phyloP scores from a whole-genome alignment of 2,888 invertebrate genomes.

The Ennomos quercinarius region DNA sequence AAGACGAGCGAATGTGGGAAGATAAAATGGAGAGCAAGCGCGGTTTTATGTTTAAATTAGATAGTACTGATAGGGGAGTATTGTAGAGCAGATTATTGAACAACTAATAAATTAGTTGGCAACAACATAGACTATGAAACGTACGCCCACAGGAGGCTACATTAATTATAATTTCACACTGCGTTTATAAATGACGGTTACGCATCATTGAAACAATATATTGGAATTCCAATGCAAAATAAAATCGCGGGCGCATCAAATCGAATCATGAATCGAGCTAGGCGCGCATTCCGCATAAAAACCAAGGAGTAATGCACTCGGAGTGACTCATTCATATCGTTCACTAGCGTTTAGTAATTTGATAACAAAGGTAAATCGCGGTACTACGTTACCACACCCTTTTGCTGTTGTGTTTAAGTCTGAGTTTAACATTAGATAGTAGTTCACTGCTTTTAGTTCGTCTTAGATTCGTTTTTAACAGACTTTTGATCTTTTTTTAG shows the following conservation, averaged over 20 bases:
- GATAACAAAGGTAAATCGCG: slow-evolving; percentile 6
- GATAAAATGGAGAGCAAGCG: too few relatives aligned
- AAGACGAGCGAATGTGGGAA: too few relatives aligned
- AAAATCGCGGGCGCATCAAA: slow-evolving; percentile 28
- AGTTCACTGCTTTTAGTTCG: too few relatives aligned
- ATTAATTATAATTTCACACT: slow-evolving; percentile 25
- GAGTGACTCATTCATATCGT: slow-evolving; percentile 33
- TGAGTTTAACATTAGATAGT: too few relatives aligned
- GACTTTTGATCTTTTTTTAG: too few relatives aligned
- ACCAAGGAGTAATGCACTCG: slow-evolving; percentile 34
- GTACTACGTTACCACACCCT: not conserved
- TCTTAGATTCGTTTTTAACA: too few relatives aligned
- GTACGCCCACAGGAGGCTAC: slow-evolving; percentile 17
- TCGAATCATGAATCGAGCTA: slow-evolving; percentile 30
- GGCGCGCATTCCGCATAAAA: slow-evolving; percentile 37
- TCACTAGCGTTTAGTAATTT: slow-evolving; percentile 11
- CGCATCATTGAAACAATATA: slow-evolving; percentile 28
- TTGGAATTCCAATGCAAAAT: slow-evolving; percentile 27
- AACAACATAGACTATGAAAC: not conserved
- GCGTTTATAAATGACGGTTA: slow-evolving; percentile 16
- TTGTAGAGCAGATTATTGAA: too few relatives aligned
- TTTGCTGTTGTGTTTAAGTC: not conserved
- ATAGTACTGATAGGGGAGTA: too few relatives aligned
- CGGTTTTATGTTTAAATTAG: too few relatives aligned
- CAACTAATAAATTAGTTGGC: too few relatives aligned